Evolutionary conservation across 1,140 invertebrate species (phyloP).

Genomic region (Heliconius nattereri): DNA sequence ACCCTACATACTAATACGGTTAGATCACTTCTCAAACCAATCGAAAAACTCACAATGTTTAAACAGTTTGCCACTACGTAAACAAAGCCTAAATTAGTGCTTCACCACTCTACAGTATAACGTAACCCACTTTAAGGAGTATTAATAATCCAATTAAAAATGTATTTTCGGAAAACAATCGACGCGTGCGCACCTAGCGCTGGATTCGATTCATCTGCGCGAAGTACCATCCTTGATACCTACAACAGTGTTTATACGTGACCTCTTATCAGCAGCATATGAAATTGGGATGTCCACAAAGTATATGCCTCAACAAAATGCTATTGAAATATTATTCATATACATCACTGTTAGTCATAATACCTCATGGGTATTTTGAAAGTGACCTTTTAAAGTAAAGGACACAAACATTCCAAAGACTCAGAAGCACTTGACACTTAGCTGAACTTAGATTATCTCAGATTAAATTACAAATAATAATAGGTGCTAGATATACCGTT

Average conservation of each 20-base stretch:
- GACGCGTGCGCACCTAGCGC: slow-evolving; percentile 61
- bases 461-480: not conserved
- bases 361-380: slow-evolving; percentile 10
- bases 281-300: slow-evolving; percentile 41
- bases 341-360: slow-evolving; percentile 29
- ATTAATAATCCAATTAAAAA: slow-evolving; percentile 46
- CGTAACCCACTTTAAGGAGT: slow-evolving; percentile 43
- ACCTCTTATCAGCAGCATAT: slow-evolving; percentile 66
- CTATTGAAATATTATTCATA: slow-evolving; percentile 37
- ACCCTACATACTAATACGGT: slow-evolving; percentile 43
- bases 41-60: slow-evolving; percentile 47
- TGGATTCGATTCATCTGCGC: slow-evolving; percentile 57
- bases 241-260: slow-evolving; percentile 46
- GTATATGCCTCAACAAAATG: slow-evolving; percentile 28
- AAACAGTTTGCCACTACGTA: slow-evolving; percentile 58
- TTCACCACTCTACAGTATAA: slow-evolving; percentile 33
- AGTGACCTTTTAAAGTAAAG: slow-evolving; percentile 24
- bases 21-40: slow-evolving; percentile 57
- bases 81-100: slow-evolving; percentile 58
- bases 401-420: slow-evolving; percentile 5
- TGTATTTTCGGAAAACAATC: slow-evolving; percentile 35
- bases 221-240: slow-evolving; percentile 36
- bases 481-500: not conserved
- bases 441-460: not conserved
- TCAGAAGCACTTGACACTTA: not conserved